These are phyloP conservation scores for Drosophila truncata DNA, from an alignment of 1,140 invertebrate genomes.

Conservation along the genomic window DNA sequence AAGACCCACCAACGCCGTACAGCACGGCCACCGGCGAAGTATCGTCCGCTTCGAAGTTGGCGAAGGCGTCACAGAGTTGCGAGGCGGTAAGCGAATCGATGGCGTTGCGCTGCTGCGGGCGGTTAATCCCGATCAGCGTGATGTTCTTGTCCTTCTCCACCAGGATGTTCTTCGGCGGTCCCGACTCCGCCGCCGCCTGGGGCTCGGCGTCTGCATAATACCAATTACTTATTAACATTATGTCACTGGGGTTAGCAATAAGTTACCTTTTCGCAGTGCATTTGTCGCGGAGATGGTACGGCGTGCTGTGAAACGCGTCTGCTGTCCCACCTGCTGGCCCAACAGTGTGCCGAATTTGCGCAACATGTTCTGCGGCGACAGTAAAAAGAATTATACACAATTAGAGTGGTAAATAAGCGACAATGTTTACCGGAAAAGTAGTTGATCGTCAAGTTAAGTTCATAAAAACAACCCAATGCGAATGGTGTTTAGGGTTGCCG, in stretches of 20 bases:
- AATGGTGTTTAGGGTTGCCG: constrained; percentile 22
- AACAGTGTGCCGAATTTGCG: constrained; percentile 46
- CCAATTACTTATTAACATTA: constrained; percentile 39
- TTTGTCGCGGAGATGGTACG: constrained; percentile 49
- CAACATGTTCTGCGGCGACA: constrained; percentile 43
- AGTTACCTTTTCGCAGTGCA: constrained; percentile 54
- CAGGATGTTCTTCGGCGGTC: constrained; percentile 47
- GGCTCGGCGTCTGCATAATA: constrained; percentile 41
- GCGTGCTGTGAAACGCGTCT: constrained; percentile 28
- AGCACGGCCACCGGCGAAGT: constrained; percentile 90
- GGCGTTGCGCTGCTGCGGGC: constrained; percentile 93
- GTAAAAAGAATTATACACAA: neutral
- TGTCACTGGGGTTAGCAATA: constrained; percentile 39
- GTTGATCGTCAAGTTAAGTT: constrained; percentile 20
- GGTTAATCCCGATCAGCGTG: constrained; percentile 93
- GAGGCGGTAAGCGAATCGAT: constrained; percentile 89
- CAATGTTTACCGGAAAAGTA: constrained; percentile 22
- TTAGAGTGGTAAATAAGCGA: neutral
- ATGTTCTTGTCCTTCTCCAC: constrained; percentile 87
- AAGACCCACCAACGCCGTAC: constrained; percentile 95
- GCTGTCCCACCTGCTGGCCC: constrained; percentile 32
- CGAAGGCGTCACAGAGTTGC: constrained; percentile 90
- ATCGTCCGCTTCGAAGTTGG: constrained; percentile 92
- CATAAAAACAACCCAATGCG: constrained; percentile 32
- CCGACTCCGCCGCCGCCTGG: constrained; percentile 20